Conservation (phyloP, 2,113 vertebrate species). For the Leucosticte australis region DNA sequence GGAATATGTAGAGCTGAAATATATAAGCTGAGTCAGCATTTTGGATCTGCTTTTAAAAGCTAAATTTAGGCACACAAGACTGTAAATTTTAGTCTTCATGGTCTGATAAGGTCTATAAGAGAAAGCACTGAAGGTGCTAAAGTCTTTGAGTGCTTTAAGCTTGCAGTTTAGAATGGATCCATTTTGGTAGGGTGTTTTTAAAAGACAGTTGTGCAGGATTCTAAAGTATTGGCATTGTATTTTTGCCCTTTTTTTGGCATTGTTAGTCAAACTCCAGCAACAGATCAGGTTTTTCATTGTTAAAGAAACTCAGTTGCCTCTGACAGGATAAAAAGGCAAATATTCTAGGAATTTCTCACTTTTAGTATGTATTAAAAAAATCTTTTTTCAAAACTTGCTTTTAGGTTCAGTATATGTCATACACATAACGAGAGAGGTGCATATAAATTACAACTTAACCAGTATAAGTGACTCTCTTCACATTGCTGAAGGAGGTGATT, state of each 20-base stretch:
- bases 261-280: neutral
- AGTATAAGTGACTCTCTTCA: neutral
- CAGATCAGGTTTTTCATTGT: neutral
- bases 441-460: neutral
- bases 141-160: neutral
- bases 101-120: neutral
- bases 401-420: neutral
- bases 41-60: neutral
- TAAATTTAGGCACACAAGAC: neutral
- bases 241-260: neutral
- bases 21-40: neutral
- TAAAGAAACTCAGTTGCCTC: neutral
- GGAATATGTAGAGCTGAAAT: neutral
- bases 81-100: neutral
- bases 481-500: neutral
- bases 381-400: neutral
- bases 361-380: neutral
- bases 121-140: neutral
- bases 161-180: neutral
- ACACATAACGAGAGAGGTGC: neutral
- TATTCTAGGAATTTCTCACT: neutral
- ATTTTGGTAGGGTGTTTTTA: neutral
- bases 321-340: neutral
- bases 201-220: neutral
- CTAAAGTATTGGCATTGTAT: neutral